These are phyloP conservation scores for Chaetodon trifascialis DNA, from an alignment of 2,113 vertebrate species.

Conservation along the genomic window DNA sequence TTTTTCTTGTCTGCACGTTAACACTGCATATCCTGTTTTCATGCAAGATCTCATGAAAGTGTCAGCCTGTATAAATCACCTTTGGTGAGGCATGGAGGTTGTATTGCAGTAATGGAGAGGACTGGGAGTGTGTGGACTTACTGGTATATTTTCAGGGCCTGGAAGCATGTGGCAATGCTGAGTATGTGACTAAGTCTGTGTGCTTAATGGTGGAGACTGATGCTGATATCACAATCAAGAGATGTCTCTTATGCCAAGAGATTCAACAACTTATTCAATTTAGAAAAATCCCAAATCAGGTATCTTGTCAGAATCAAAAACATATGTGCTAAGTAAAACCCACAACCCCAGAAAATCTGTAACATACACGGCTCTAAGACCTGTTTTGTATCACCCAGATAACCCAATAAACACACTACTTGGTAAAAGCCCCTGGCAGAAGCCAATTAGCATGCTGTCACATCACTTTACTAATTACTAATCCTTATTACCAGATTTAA, in stretches of 20 bases:
- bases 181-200: slow-evolving; percentile 6
- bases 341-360: neutral
- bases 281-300: neutral
- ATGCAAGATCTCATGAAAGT: neutral
- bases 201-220: neutral
- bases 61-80: neutral
- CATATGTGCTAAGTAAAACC: neutral
- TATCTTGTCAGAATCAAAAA: neutral
- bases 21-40: neutral
- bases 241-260: neutral
- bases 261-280: neutral
- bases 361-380: neutral
- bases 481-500: too few relatives aligned
- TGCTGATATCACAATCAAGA: neutral
- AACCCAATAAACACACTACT: neutral
- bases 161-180: neutral
- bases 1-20: too few relatives aligned
- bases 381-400: neutral
- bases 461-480: neutral
- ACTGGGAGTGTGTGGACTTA: neutral
- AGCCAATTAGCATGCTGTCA: too few relatives aligned
- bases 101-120: neutral
- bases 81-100: neutral
- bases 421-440: neutral
- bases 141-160: neutral